A percentile compares a stretch with the other conserved stretches of the same genome.
phyloP scores from a whole-genome alignment of 2,888 invertebrate species.

The Sphinx pinastri region DNA sequence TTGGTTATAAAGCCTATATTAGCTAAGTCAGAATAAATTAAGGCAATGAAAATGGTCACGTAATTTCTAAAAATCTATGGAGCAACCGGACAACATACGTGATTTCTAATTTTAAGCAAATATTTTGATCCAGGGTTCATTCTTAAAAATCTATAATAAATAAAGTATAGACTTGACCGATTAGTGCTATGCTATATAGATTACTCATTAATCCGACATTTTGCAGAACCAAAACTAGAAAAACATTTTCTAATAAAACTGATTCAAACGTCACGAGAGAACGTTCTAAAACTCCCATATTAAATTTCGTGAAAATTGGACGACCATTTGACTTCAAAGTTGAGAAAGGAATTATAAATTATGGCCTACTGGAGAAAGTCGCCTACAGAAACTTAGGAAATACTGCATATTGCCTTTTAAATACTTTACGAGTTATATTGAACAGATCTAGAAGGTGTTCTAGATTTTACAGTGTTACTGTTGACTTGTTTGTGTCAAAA shows the following conservation, averaged over 20 bases:
- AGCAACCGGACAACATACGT: no score
- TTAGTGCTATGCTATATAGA: no score
- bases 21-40: no score
- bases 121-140: no score
- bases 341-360: slow-evolving; percentile 19
- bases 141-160: no score
- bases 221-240: background rate
- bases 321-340: slow-evolving; percentile 9
- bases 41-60: no score
- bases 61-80: no score
- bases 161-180: no score
- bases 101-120: no score
- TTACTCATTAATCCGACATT: no score
- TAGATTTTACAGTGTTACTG: background rate
- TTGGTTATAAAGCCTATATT: no score
- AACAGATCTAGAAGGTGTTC: background rate
- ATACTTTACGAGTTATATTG: slow-evolving; percentile 8
- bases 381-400: slow-evolving; percentile 16
- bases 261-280: background rate
- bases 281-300: background rate
- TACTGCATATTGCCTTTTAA: slow-evolving; percentile 22
- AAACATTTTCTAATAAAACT: background rate
- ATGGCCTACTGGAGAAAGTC: slow-evolving; percentile 19
- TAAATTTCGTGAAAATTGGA: slow-evolving; percentile 16
- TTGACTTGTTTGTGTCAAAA: background rate